Evolutionary conservation across 2,888 invertebrate genomes (phyloP).

Genomic region (Mylabris sibirica): DNA sequence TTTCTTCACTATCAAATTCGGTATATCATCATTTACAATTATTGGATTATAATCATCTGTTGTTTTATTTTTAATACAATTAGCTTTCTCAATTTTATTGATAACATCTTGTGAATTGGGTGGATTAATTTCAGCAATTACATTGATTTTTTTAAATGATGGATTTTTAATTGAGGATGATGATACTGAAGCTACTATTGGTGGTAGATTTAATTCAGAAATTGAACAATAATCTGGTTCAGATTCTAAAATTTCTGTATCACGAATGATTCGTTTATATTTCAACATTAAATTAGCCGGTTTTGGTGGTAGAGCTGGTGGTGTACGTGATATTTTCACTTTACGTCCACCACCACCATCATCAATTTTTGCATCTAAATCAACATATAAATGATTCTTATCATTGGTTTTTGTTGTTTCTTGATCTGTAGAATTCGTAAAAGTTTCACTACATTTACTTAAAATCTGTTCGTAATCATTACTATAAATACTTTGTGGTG

Average conservation of each 20-base stretch:
- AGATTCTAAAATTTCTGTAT: constrained; percentile 53
- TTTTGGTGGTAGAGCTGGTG: constrained; percentile 81
- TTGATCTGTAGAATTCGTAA: constrained; percentile 30
- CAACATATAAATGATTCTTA: constrained; percentile 69
- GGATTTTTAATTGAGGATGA: constrained; percentile 41
- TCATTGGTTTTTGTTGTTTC: constrained; percentile 61
- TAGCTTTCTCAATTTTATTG: constrained; percentile 44
- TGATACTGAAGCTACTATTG: no score
- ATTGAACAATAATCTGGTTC: constrained; percentile 82
- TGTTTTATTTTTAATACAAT: constrained; percentile 25
- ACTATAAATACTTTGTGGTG: constrained; percentile 76
- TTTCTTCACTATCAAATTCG: constrained; percentile 53
- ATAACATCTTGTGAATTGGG: constrained; percentile 48
- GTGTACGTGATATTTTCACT: constrained; percentile 69
- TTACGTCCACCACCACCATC: constrained; percentile 46
- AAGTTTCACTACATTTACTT: constrained; percentile 61
- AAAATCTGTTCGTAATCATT: constrained; percentile 78
- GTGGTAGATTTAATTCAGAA: constrained; percentile 71
- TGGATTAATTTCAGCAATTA: constrained; percentile 56
- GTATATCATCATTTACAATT: constrained; percentile 36
- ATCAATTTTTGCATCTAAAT: constrained; percentile 64
- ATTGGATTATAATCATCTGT: constrained; percentile 37
- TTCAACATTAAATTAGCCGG: constrained; percentile 76
- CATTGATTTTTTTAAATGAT: constrained; percentile 52
- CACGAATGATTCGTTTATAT: constrained; percentile 62